Conservation (phyloP, 2,797 vertebrate species). For the Coracias cyanogaster region DNA sequence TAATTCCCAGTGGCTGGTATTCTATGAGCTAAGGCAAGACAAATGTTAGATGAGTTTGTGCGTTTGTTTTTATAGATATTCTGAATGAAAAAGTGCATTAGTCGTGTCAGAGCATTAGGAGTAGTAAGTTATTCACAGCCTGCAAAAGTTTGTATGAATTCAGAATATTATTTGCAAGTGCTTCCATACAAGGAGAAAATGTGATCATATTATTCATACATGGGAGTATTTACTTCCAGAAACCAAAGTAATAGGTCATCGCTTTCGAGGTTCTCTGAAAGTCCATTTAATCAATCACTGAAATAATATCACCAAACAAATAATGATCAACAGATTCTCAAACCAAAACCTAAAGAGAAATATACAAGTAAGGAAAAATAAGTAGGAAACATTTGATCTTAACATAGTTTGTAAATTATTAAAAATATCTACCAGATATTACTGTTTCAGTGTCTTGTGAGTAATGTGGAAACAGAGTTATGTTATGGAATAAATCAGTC, state of each 20-base stretch:
- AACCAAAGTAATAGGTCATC: not conserved
- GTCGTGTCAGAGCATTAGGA: not conserved
- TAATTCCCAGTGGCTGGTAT: not conserved
- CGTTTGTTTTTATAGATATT: not conserved
- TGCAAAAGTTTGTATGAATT: not conserved
- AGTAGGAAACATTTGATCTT: not conserved
- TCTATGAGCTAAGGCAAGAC: not conserved
- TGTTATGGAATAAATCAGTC: not conserved
- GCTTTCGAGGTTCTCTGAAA: not conserved
- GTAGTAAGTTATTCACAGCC: not conserved
- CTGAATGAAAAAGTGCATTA: not conserved
- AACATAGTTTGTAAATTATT: not conserved
- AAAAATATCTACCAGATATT: not conserved
- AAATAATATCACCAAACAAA: not conserved
- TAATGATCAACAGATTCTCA: not conserved
- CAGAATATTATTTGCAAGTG: constrained; percentile 5
- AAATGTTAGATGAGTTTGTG: not conserved
- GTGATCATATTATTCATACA: not conserved
- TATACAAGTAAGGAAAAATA: not conserved
- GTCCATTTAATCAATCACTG: not conserved
- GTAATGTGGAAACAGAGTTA: not conserved
- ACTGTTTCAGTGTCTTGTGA: not conserved
- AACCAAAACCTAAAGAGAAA: not conserved
- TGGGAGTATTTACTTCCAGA: not conserved
- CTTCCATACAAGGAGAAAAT: not conserved